phyloP scores from a whole-genome alignment of 2,113 vertebrate genomes.

The Gobio gobio region DNA sequence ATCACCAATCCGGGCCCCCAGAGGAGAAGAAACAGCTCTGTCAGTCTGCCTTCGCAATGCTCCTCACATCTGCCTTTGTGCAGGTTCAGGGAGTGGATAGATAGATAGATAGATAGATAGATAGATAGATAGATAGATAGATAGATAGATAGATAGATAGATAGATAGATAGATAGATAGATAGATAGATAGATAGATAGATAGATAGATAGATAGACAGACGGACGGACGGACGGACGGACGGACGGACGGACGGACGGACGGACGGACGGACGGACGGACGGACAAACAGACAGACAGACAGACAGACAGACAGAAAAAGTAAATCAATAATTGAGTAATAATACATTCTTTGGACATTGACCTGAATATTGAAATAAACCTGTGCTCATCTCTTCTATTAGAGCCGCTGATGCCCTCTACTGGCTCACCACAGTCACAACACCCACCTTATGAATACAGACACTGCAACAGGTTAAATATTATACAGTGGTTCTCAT shows the following conservation, averaged over 20 bases:
- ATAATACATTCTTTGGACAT: background rate
- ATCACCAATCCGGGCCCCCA: constrained; percentile 17
- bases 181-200: constrained; percentile 4
- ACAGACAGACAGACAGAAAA: background rate
- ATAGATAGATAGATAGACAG: background rate
- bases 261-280: background rate
- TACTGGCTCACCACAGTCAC: background rate
- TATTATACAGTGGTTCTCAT: background rate
- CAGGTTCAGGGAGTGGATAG: background rate
- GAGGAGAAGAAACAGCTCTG: constrained; percentile 27
- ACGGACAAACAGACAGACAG: constrained; percentile 3
- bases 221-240: background rate
- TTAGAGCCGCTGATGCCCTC: constrained; percentile 36
- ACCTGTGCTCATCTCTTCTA: background rate
- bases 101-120: background rate
- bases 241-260: background rate
- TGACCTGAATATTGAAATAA: constrained; percentile 20
- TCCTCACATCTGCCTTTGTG: background rate
- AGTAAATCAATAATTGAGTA: no score
- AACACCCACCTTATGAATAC: background rate
- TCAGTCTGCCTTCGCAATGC: background rate
- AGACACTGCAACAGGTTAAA: background rate
- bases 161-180: background rate
- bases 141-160: constrained; percentile 17
- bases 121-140: background rate